Evolutionary conservation across 2,797 vertebrate species (phyloP), one percentile per base, ranked within the genome.

Genomic region (Tragopan temminckii): DNA sequence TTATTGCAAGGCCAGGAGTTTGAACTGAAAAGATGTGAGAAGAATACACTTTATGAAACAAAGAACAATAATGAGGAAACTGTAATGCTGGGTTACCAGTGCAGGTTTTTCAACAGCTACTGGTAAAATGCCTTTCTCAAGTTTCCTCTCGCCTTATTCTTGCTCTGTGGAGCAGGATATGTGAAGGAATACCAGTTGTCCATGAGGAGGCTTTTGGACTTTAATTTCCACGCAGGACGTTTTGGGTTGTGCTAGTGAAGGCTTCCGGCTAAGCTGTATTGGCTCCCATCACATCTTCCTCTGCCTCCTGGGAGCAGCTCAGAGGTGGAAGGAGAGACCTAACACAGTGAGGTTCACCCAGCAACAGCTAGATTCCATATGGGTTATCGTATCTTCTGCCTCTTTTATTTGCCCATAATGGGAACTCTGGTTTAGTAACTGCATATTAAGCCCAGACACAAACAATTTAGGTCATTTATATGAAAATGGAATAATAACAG

Each of bases 291-390:
- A 62, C 18, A 38, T 58, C 55, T 29, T 70, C 23, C 35, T 38
- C 48, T 85, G 61, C 11, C 5, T 42, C 46, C 46, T 59, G 24
- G 61, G n/a, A 77, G 61, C 45, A 61, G 36, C 33, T 85, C 27
- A 40, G 83, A 70, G 18, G n/a, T 58, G 45, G 43, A 61, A 87
- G 31, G 21, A 66, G 85, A 78, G n/a, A 45, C 23, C 25, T 25
- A 53, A 70, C 14, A 3, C 4, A 15, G 21, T 13, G 43, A 20
- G 1, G 8, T 27, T 84, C 75, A 61, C 13, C 0, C 0, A 87
- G 7, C 8, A 77, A 33, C 38, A 80, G 33, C 9, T 67, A 75
- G 48, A 75, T 86, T 72, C 80, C 7, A 3, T 13, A 13, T 5
- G 55, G 40, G 3, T 61, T 52, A 36, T 24, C 75, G 40, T 3